phyloP scores from a whole-genome alignment of 2,888 invertebrate species.

The Tachina fera region DNA sequence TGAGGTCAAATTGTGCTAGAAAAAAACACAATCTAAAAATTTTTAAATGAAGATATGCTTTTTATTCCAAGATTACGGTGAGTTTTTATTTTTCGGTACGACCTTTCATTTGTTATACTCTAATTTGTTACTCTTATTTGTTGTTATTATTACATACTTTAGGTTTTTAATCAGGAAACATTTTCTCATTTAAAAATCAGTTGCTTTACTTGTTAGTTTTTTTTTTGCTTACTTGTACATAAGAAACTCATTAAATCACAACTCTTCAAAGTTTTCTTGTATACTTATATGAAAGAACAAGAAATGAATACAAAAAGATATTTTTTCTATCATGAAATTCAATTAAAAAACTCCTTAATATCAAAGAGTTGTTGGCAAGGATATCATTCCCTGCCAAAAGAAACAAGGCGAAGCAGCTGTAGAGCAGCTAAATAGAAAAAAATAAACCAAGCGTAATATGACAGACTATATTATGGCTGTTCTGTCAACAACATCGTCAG shows the following conservation, averaged over 20 bases:
- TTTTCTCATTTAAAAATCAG: constrained; percentile 60
- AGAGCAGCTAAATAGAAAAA: not conserved
- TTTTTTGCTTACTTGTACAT: constrained; percentile 32
- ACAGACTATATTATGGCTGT: constrained; percentile 58
- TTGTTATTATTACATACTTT: constrained; percentile 13
- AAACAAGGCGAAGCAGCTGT: not conserved
- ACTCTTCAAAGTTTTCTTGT: constrained; percentile 66
- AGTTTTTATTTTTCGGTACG: no score
- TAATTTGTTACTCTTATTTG: constrained; percentile 14
- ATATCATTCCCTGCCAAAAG: constrained; percentile 47
- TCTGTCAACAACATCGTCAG: constrained; percentile 61
- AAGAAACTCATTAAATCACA: constrained; percentile 72
- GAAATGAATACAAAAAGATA: constrained; percentile 43
- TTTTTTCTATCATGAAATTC: constrained; percentile 67
- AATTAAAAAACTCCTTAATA: constrained; percentile 69
- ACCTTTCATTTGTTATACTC: not conserved
- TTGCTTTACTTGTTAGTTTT: constrained; percentile 37
- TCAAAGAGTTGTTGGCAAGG: constrained; percentile 71
- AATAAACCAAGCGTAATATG: constrained; percentile 30
- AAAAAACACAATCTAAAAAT: no score
- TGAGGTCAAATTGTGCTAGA: no score
- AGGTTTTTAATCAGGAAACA: constrained; percentile 51
- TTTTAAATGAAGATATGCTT: no score
- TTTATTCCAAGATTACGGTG: no score
- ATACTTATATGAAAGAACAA: constrained; percentile 36